Percentiles rank a stretch among this genome's conserved stretches.
These are phyloP conservation scores for Ictinia mississippiensis DNA, from an alignment of 2,797 vertebrate genomes.

Conservation along the genomic window DNA sequence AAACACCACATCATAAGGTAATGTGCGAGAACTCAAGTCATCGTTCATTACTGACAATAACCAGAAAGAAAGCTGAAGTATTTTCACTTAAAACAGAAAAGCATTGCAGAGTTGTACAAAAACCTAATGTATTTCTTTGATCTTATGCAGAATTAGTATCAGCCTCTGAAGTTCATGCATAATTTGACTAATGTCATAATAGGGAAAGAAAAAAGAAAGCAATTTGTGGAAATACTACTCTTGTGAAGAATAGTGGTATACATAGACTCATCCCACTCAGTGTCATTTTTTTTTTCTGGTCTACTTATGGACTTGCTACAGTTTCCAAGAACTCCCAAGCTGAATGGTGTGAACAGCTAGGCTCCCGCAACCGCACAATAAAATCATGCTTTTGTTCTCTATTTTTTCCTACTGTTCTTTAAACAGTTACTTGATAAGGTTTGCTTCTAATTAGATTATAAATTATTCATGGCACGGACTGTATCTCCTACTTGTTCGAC, in stretches of 20 bases:
- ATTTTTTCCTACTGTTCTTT: not conserved
- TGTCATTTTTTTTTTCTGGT: not conserved
- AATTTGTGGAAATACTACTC: not conserved
- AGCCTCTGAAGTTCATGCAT: not conserved
- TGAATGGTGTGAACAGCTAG: not conserved
- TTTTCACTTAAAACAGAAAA: conserved; percentile 7
- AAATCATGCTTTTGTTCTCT: not conserved
- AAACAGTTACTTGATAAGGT: not conserved
- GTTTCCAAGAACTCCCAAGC: not conserved
- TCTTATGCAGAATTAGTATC: not conserved
- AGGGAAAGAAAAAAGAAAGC: not conserved
- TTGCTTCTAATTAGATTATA: conserved; percentile 3
- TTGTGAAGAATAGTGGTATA: not conserved
- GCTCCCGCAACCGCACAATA: not conserved
- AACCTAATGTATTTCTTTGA: not conserved
- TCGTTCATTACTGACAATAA: not conserved
- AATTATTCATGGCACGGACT: not conserved
- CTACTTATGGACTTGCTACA: not conserved
- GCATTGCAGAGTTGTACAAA: not conserved
- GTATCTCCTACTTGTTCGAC: not conserved
- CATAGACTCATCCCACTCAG: not conserved
- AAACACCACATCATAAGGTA: not conserved
- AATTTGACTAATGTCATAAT: not conserved
- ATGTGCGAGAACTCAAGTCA: not conserved
- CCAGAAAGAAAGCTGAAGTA: not conserved